Conservation (phyloP, 1,140 invertebrate species). For the Scaptomyza hsui region DNA sequence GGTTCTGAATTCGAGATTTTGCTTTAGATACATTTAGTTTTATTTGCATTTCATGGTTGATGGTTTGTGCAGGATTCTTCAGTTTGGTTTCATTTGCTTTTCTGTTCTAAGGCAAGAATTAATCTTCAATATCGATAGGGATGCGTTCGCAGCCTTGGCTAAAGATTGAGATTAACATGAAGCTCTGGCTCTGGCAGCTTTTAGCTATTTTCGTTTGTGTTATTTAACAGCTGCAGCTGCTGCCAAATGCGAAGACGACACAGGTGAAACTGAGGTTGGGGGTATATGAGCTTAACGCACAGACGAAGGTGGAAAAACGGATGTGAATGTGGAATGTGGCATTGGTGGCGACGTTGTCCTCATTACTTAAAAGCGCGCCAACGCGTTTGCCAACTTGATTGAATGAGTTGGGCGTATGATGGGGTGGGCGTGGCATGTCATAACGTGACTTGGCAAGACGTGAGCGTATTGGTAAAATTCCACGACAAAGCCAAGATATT, state of each 20-base stretch:
- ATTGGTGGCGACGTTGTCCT: conserved; percentile 38
- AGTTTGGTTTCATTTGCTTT: no score
- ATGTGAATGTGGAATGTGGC: conserved; percentile 22
- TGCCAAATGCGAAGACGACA: conserved; percentile 6
- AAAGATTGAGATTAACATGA: conserved; percentile 49
- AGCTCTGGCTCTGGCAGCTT: conserved; percentile 35
- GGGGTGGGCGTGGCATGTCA: conserved; percentile 7
- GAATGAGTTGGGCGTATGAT: conserved; percentile 33
- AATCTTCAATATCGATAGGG: conserved; percentile 40
- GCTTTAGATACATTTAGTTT: not conserved
- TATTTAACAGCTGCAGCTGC: conserved; percentile 47
- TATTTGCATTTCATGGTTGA: no score
- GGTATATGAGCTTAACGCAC: not conserved
- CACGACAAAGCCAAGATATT: conserved; percentile 1
- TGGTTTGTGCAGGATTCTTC: no score
- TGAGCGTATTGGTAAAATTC: conserved; percentile 21
- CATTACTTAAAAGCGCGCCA: conserved; percentile 53
- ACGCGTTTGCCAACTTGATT: conserved; percentile 47
- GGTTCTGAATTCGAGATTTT: not conserved
- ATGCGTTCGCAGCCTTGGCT: conserved; percentile 35
- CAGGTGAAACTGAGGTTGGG: conserved; percentile 21
- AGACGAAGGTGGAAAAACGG: not conserved
- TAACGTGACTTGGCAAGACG: conserved; percentile 13
- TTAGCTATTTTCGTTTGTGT: conserved; percentile 46
- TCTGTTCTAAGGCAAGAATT: no score